Evolutionary conservation across 2,888 invertebrate genomes (phyloP), one percentile per base, ranked within the genome.

Genomic region (Coleophora deauratella): DNA sequence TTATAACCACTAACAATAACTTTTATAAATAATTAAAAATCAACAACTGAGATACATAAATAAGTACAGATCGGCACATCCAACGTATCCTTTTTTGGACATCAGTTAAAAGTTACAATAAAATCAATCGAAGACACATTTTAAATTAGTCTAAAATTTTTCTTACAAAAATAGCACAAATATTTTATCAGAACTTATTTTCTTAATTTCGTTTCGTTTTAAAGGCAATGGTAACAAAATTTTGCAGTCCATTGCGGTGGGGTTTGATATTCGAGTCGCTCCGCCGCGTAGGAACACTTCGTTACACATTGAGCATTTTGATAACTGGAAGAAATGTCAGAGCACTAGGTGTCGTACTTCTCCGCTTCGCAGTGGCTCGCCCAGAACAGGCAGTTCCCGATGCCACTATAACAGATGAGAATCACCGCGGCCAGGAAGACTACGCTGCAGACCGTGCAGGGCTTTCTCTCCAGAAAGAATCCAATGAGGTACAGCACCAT

Each of bases 361-460:
- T 89, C 88, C 3, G 78, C 85, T 52, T 95, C 94, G 72, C 95
- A 95, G 62, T 91, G 92, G 52, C 87, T 89, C 49, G 91, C 91
- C 96, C 96, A 97, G 69, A 99, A 93, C 49, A 98, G 88, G 77
- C 98, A 99, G 79, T 95, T 96, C 14, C 98, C 98, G 42, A 96
- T 91, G 47, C 98, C 98, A 73, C 96, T 96, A 86, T 98, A 98
- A 85, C 99, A 99, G 50, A 98, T 93, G 13, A 99, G 88, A 62
- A 94, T 94, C 41, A 98, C 94, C 14, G 98, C 96, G 32, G 94
- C 93, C 40, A 98, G 82, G 82, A 99, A 99, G 54, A 99, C 94
- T 41, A 98, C 86, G 66, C 96, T 96, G 87, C 99, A 99, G 51
- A 98, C 96, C 37, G 97, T 97, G 77, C 99, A 99, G 1, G 99